Evolutionary conservation across 1,140 invertebrate species (phyloP).

Genomic region (Halictus rubicundus): DNA sequence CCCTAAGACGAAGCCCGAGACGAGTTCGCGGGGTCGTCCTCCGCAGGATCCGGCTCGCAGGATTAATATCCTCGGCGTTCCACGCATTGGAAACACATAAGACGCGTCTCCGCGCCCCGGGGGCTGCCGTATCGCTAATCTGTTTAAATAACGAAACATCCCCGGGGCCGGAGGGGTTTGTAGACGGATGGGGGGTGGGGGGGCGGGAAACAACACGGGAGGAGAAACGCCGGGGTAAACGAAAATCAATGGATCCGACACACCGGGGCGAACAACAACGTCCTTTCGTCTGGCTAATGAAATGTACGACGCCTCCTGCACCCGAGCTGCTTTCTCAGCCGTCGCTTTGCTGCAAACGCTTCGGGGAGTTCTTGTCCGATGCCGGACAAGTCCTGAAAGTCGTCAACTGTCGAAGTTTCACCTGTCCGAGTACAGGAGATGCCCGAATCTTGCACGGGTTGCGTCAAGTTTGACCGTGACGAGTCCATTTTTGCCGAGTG

Average conservation of each 20-base stretch:
- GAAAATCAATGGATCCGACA: conserved; percentile 75
- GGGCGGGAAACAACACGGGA: conserved; percentile 6
- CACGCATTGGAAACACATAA: conserved; percentile 76
- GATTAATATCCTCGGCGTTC: conserved; percentile 68
- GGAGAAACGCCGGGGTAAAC: conserved; percentile 64
- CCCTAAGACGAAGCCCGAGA: too few relatives aligned
- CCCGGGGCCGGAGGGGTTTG: conserved; percentile 61
- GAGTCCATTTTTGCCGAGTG: too few relatives aligned
- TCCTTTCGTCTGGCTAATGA: conserved; percentile 59
- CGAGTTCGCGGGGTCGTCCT: too few relatives aligned
- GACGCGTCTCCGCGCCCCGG: conserved; percentile 67
- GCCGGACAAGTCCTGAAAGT: too few relatives aligned
- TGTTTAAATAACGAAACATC: conserved; percentile 79
- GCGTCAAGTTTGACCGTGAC: too few relatives aligned
- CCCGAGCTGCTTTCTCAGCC: too few relatives aligned
- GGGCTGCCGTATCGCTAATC: conserved; percentile 74
- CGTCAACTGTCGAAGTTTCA: too few relatives aligned
- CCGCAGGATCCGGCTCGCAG: conserved; percentile 24
- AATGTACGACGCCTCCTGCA: conserved; percentile 47
- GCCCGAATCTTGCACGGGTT: too few relatives aligned
- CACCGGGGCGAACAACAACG: conserved; percentile 49
- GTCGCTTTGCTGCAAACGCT: too few relatives aligned
- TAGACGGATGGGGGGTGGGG: background rate
- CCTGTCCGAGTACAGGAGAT: too few relatives aligned
- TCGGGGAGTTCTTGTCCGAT: too few relatives aligned